phyloP scores from a whole-genome alignment of 2,888 invertebrate genomes.

The Amphimallon solstitiale region DNA sequence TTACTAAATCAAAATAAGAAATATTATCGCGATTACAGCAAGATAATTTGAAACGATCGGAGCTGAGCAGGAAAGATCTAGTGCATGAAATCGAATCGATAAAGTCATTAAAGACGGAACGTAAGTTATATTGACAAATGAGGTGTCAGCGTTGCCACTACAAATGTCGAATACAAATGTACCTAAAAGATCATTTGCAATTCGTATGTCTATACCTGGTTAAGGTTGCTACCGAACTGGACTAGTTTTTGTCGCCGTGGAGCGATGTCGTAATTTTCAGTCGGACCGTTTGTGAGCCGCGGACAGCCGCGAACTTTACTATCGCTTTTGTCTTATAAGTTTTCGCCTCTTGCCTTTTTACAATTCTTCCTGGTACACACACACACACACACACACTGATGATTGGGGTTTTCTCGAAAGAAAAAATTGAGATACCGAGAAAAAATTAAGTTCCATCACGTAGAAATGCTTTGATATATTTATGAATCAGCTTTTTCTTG shows the following conservation, averaged over 20 bases:
- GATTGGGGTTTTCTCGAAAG: not conserved
- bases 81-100: constrained; percentile 42
- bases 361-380: too few species aligned
- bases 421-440: not conserved
- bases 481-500: not conserved
- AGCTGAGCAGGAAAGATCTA: too few species aligned
- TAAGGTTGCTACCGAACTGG: constrained; percentile 43
- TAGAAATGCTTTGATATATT: not conserved
- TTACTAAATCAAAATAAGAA: too few species aligned
- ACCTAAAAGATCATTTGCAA: constrained; percentile 60
- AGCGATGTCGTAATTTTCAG: constrained; percentile 46
- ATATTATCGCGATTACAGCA: too few species aligned
- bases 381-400: not conserved
- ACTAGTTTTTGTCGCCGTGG: constrained; percentile 55
- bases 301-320: constrained; percentile 25
- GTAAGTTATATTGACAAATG: constrained; percentile 63
- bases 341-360: not conserved
- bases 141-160: constrained; percentile 61
- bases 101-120: constrained; percentile 56
- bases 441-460: not conserved
- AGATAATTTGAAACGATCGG: too few species aligned
- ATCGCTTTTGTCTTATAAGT: constrained; percentile 13
- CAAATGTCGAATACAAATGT: constrained; percentile 62
- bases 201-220: constrained; percentile 52
- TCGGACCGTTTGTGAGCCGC: constrained; percentile 29